Conservation (phyloP, 2,888 invertebrate genomes). For the Allolobophora icterica region DNA sequence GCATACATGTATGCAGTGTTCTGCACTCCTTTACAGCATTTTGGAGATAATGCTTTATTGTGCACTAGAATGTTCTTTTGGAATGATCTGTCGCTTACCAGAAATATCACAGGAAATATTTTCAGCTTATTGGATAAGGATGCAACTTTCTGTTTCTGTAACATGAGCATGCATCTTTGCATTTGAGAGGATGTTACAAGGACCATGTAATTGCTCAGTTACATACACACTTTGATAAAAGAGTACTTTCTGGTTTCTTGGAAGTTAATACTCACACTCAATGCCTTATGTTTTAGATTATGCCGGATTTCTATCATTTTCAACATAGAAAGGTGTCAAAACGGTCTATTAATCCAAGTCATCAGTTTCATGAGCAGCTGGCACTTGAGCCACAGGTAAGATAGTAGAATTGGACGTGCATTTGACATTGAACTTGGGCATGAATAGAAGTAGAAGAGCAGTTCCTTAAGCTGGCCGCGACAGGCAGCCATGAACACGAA, state of each 20-base stretch:
- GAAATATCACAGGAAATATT: background rate
- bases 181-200: background rate
- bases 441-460: background rate
- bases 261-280: background rate
- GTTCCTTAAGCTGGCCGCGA: background rate
- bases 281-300: conserved; percentile 35
- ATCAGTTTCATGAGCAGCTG: conserved; percentile 32
- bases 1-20: no score
- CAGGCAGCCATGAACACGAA: background rate
- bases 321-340: conserved; percentile 39
- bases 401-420: background rate
- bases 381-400: conserved; percentile 30
- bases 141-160: no score
- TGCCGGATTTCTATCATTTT: conserved; percentile 41
- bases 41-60: background rate
- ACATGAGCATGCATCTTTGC: background rate
- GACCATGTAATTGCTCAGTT: background rate
- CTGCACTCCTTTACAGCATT: background rate
- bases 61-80: background rate
- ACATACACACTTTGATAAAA: no score
- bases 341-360: conserved; percentile 37
- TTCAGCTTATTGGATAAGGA: background rate
- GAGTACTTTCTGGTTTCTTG: background rate
- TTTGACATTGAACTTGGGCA: background rate
- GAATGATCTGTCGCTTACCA: background rate